Evolutionary conservation across 2,797 vertebrate genomes (phyloP).

Genomic region (Iguana delicatissima): DNA sequence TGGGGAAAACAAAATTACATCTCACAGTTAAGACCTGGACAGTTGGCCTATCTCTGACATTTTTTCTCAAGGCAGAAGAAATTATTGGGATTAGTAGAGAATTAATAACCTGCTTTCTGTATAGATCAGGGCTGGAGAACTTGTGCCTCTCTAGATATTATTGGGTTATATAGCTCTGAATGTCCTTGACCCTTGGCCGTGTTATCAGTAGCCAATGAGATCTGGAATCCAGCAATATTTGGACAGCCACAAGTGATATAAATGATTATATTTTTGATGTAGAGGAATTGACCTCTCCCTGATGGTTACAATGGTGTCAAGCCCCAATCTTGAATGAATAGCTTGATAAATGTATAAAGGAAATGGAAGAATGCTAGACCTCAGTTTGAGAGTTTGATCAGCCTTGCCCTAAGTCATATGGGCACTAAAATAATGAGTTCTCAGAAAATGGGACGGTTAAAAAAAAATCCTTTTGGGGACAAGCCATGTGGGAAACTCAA

Average conservation of each 20-base stretch:
- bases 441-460: background rate
- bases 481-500: conserved; percentile 1
- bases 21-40: background rate
- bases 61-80: background rate
- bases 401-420: background rate
- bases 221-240: background rate
- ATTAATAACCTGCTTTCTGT: background rate
- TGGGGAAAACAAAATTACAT: background rate
- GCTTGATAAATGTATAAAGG: background rate
- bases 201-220: background rate
- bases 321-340: background rate
- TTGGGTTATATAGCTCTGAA: background rate
- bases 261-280: background rate
- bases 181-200: background rate
- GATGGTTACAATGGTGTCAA: background rate
- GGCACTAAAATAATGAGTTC: background rate
- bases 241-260: background rate
- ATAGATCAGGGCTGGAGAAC: background rate
- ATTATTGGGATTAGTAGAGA: background rate
- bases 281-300: background rate
- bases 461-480: background rate
- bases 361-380: background rate
- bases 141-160: background rate
- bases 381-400: background rate
- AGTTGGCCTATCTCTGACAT: background rate